phyloP scores from a whole-genome alignment of 1,140 invertebrate species.

The Acromyrmex heyeri region DNA sequence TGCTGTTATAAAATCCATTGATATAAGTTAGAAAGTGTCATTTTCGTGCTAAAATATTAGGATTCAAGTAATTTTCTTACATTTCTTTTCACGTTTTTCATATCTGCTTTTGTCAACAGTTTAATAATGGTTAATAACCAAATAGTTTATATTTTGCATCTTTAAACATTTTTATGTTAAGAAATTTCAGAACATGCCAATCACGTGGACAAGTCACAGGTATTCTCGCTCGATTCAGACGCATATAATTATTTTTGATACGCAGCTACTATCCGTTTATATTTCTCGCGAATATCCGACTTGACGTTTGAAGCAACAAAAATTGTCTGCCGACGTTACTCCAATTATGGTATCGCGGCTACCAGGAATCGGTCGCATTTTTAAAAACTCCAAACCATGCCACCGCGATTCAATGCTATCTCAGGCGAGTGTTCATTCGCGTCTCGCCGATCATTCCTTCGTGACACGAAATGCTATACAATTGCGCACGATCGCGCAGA shows the following conservation, averaged over 20 bases:
- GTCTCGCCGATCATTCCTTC: constrained; percentile 56
- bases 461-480: constrained; percentile 59
- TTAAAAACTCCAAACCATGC: constrained; percentile 10
- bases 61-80: background rate
- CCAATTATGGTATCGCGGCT: background rate
- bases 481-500: constrained; percentile 52
- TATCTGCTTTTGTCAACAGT: background rate
- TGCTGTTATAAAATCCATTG: background rate
- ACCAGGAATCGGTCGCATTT: constrained; percentile 34
- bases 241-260: constrained; percentile 24
- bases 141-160: background rate
- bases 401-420: constrained; percentile 56
- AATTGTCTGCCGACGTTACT: background rate
- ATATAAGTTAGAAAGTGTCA: background rate
- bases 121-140: background rate
- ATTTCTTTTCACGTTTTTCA: background rate
- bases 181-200: background rate
- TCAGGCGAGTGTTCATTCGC: constrained; percentile 50
- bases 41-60: background rate
- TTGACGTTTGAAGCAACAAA: constrained; percentile 5
- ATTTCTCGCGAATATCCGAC: constrained; percentile 8
- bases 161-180: background rate
- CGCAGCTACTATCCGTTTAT: background rate
- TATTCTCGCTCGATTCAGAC: background rate
- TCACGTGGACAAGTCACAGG: background rate